Evolutionary conservation across 2,888 invertebrate species (phyloP).

Genomic region (Lasioglossum pauxillum): DNA sequence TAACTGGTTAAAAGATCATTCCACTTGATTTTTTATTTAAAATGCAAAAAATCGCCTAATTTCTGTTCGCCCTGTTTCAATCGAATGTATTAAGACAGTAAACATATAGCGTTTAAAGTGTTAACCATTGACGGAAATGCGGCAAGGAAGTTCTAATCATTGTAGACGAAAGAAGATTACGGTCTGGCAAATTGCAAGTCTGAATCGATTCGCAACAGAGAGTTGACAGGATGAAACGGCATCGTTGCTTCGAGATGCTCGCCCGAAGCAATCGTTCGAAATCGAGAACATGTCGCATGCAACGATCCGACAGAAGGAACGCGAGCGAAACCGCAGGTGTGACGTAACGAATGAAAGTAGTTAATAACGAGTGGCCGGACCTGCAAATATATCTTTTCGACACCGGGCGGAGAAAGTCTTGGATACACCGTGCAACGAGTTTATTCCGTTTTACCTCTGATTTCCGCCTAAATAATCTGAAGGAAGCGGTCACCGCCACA

Average conservation of each 20-base stretch:
- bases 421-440: not conserved
- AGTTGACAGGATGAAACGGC: not conserved
- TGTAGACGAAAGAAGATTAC: not conserved
- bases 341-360: slow-evolving; percentile 69
- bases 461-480: slow-evolving; percentile 21
- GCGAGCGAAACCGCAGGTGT: slow-evolving; percentile 42
- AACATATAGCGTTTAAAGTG: too few species aligned
- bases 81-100: too few species aligned
- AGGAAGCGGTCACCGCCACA: slow-evolving; percentile 7
- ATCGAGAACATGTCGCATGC: not conserved
- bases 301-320: not conserved
- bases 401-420: slow-evolving; percentile 29
- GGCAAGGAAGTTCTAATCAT: too few species aligned
- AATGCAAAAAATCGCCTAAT: too few species aligned
- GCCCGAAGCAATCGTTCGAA: not conserved
- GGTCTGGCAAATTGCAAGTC: not conserved
- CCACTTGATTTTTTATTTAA: too few species aligned
- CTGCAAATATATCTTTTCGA: slow-evolving; percentile 23
- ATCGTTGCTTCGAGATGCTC: not conserved
- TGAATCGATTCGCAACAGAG: not conserved
- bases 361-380: slow-evolving; percentile 44
- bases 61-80: too few species aligned
- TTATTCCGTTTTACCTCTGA: slow-evolving; percentile 47
- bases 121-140: too few species aligned
- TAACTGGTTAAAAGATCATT: too few species aligned